phyloP scores from a whole-genome alignment of 2,113 vertebrate species.

The Alligator mississippiensis region DNA sequence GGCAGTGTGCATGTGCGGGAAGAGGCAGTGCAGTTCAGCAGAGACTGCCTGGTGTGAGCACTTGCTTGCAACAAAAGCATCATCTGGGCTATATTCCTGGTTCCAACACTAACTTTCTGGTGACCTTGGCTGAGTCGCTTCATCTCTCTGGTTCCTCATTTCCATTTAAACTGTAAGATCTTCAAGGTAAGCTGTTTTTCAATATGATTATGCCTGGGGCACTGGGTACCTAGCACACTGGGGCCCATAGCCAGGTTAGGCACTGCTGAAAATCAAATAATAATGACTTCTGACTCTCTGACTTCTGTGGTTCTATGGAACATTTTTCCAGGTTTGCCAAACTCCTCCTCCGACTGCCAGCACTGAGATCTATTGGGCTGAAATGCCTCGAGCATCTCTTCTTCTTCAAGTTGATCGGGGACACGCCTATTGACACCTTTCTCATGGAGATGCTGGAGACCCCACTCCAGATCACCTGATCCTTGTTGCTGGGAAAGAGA shows the following conservation, averaged over 20 bases:
- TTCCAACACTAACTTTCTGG: not conserved
- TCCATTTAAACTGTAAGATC: not conserved
- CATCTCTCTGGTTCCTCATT: not conserved
- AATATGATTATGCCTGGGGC: not conserved
- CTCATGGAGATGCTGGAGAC: constrained; percentile 99
- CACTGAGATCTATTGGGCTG: constrained; percentile 92
- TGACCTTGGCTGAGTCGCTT: not conserved
- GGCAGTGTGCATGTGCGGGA: not conserved
- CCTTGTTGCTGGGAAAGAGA: not conserved
- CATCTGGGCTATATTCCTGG: not conserved
- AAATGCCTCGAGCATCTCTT: constrained; percentile 98
- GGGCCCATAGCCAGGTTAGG: not conserved
- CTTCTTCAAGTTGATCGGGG: constrained; percentile 97
- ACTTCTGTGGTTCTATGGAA: not conserved
- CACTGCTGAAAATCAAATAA: not conserved
- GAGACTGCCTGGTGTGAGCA: not conserved
- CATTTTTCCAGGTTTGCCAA: constrained; percentile 88
- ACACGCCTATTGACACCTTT: constrained; percentile 97
- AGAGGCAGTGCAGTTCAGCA: not conserved
- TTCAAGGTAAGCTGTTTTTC: not conserved
- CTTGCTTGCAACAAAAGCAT: not conserved
- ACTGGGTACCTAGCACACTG: too few species aligned
- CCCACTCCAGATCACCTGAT: constrained; percentile 94
- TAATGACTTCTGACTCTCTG: not conserved
- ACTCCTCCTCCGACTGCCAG: constrained; percentile 91